Evolutionary conservation across 2,113 vertebrate species (phyloP), one percentile per base, ranked within the genome.

Genomic region (Channa maculata): DNA sequence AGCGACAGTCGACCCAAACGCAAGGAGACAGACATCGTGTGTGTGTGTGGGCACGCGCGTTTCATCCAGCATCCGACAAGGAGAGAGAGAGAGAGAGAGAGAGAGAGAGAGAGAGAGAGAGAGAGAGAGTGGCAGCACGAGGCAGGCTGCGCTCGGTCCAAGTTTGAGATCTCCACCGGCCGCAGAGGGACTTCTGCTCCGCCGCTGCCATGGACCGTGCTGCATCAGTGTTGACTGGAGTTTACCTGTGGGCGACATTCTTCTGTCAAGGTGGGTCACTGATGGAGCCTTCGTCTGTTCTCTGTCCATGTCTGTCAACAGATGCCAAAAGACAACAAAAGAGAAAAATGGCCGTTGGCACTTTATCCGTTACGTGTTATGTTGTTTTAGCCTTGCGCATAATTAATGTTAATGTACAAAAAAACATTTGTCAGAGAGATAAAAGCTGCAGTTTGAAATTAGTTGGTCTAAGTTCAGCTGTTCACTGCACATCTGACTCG

Each of bases 201-300:
- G 43, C 37, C 9, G 77, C 75, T 51, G 88, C 44, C 52, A 94
- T 94, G 93, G 90, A 86, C 66, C 73, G 71, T 3, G 5, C 68
- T 14, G 88, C 85, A 88, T 85, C 49, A 46, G 39, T 68, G 38
- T 62, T 85, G 54, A 38, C 90, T 12, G 87, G 88, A 70, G 62
- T 92, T 76, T 92, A 91, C 80, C 85, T 94, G 70, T 93, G 88
- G 92, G 83, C 85, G 67, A 86, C 84, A 5, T 79, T 92, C 39
- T 90, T 82, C 71, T 89, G 82, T 49, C 85, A 89, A 91, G 93
- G 94, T 94, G 83, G 63, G 94, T 81, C 64, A 57, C 65, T 41
- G 64, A 24, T 24, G 15, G 44, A 76, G 12, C 49, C 34, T 34
- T 48, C 5, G 14, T 62, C 38, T 54, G n/a, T n/a, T 43, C 13